phyloP scores from a whole-genome alignment of 92 coral and sea anemone genomes.

The Phenganax stokvisi region DNA sequence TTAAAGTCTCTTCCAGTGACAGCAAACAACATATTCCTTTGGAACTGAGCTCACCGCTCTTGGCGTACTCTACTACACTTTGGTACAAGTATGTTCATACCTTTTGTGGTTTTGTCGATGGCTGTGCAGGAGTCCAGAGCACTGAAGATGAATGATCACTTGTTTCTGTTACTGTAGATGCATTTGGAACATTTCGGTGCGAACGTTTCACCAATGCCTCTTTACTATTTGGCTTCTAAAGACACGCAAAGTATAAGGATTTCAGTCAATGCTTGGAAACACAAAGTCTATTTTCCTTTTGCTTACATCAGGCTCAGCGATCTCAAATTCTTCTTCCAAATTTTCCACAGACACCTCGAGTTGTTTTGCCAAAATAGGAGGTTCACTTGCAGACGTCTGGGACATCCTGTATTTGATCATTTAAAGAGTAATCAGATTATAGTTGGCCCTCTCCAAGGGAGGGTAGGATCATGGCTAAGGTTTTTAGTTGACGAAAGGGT shows the following conservation, averaged over 20 bases:
- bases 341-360: not conserved
- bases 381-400: conserved; percentile 37
- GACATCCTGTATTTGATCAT: conserved; percentile 9
- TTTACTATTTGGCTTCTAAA: not conserved
- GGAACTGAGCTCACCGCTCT: no score
- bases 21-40: no score
- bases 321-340: conserved; percentile 18
- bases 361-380: conserved; percentile 35
- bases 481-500: no score
- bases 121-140: conserved; percentile 35
- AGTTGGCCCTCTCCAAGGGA: no score
- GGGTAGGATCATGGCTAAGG: no score
- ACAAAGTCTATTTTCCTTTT: not conserved
- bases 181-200: not conserved
- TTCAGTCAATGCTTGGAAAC: not conserved
- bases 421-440: no score
- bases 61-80: no score
- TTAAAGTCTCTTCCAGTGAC: no score
- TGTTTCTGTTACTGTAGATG: conserved; percentile 33
- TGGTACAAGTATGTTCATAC: not conserved
- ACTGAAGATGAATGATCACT: conserved; percentile 35
- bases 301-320: conserved; percentile 7
- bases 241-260: not conserved
- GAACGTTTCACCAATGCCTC: not conserved
- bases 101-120: not conserved